Conservation (phyloP, 2,888 invertebrate genomes). For the Ischnura elegans region DNA sequence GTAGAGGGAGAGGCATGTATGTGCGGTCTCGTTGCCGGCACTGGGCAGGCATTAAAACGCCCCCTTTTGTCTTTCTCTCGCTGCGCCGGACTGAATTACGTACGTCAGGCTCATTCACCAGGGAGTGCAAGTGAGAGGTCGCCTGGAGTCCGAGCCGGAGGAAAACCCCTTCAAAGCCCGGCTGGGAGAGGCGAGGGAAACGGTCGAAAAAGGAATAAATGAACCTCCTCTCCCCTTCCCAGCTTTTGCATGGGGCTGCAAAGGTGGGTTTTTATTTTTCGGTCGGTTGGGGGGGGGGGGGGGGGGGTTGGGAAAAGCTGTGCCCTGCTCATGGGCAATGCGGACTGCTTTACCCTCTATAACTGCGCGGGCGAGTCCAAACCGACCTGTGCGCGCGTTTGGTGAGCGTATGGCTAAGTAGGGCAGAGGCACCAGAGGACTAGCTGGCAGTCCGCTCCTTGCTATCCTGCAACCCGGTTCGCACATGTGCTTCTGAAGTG, state of each 20-base stretch:
- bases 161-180: not conserved
- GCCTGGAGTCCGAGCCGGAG: conserved; percentile 4
- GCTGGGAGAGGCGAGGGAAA: not conserved
- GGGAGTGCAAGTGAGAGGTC: not conserved
- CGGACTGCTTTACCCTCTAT: not conserved
- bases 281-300: not conserved
- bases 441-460: not conserved
- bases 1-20: not conserved
- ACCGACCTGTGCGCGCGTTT: not conserved
- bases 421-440: conserved; percentile 17
- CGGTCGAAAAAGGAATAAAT: not conserved
- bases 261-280: not conserved
- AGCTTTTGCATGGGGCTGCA: not conserved
- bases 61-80: not conserved
- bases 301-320: not conserved
- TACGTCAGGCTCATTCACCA: conserved; percentile 1
- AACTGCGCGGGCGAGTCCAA: not conserved
- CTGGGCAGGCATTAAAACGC: conserved; percentile 7
- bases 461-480: no score
- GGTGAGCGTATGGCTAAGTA: not conserved
- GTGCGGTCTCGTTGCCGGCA: not conserved
- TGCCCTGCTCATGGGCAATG: not conserved
- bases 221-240: not conserved
- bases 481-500: not conserved
- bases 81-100: conserved; percentile 29